These are phyloP conservation scores for Pseudomugil tenellus DNA, from an alignment of 2,797 vertebrate genomes.

Conservation along the genomic window DNA sequence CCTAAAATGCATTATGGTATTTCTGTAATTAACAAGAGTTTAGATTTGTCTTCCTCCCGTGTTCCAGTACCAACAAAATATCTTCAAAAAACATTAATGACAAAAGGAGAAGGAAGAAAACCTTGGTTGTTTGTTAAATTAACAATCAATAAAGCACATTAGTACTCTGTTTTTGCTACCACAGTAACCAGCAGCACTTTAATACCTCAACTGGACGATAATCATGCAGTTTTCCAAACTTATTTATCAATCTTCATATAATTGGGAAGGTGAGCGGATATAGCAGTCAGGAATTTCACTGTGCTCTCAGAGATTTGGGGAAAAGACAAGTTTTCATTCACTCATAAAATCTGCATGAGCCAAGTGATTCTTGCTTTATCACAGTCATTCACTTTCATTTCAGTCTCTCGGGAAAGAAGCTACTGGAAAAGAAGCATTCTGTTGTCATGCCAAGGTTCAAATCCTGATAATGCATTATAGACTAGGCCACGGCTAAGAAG, in stretches of 20 bases:
- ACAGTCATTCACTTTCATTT: constrained; percentile 65
- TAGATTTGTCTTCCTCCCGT: background rate
- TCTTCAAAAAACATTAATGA: constrained; percentile 1
- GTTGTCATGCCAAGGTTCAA: constrained; percentile 22
- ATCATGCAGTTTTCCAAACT: background rate
- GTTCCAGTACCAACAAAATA: background rate
- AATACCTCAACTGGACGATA: constrained; percentile 6
- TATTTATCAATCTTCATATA: background rate
- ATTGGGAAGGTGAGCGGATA: constrained; percentile 15
- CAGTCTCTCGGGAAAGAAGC: constrained; percentile 35
- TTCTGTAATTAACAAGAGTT: background rate
- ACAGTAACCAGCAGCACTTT: constrained; percentile 29
- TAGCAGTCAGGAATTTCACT: constrained; percentile 15
- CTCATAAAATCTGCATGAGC: constrained; percentile 67
- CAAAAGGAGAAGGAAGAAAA: constrained; percentile 1
- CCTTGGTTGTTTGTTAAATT: constrained; percentile 7
- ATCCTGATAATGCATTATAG: constrained; percentile 55
- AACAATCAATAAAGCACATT: constrained; percentile 14
- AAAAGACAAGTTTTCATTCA: constrained; percentile 58
- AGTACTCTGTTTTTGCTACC: constrained; percentile 8
- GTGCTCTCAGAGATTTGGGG: constrained; percentile 15
- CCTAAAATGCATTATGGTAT: background rate
- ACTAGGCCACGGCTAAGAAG: constrained; percentile 43
- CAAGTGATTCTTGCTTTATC: constrained; percentile 66
- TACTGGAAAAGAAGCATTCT: constrained; percentile 9